phyloP scores from a whole-genome alignment of 2,113 vertebrate species.

The Grammomys surdaster region DNA sequence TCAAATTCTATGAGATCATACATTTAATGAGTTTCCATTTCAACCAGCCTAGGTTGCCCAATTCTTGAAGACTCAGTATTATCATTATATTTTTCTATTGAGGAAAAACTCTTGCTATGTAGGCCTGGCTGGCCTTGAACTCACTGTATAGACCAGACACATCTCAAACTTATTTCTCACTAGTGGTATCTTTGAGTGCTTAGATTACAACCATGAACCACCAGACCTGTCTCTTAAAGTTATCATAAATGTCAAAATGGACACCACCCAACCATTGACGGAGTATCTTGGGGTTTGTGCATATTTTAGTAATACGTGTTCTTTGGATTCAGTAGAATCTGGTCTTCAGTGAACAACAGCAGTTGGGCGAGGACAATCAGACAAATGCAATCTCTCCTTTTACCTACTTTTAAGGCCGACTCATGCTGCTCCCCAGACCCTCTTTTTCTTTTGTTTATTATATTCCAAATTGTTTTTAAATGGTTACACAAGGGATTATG shows the following conservation, averaged over 20 bases:
- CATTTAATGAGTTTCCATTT: conserved; percentile 67
- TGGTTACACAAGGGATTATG: conserved; percentile 70
- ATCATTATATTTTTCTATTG: too few relatives aligned
- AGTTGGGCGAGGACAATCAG: conserved; percentile 75
- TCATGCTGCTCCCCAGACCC: neutral
- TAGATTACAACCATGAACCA: neutral
- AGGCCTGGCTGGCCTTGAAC: neutral
- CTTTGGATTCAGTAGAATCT: conserved; percentile 50
- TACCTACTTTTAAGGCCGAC: conserved; percentile 71
- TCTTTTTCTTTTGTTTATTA: conserved; percentile 76
- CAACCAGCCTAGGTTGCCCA: conserved; percentile 35
- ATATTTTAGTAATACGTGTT: conserved; percentile 35
- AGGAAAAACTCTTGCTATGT: too few relatives aligned
- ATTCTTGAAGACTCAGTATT: neutral
- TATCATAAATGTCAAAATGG: conserved; percentile 23
- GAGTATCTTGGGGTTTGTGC: conserved; percentile 64
- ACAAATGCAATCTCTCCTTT: conserved; percentile 77
- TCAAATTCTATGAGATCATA: conserved; percentile 70
- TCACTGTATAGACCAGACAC: neutral
- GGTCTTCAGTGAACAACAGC: conserved; percentile 34
- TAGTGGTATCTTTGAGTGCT: neutral
- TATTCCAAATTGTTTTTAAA: conserved; percentile 79
- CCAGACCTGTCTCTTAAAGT: neutral
- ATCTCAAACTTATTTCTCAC: neutral
- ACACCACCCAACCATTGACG: conserved; percentile 74